Conservation (phyloP, 2,888 invertebrate species). For the Taphrorychus bicolor region DNA sequence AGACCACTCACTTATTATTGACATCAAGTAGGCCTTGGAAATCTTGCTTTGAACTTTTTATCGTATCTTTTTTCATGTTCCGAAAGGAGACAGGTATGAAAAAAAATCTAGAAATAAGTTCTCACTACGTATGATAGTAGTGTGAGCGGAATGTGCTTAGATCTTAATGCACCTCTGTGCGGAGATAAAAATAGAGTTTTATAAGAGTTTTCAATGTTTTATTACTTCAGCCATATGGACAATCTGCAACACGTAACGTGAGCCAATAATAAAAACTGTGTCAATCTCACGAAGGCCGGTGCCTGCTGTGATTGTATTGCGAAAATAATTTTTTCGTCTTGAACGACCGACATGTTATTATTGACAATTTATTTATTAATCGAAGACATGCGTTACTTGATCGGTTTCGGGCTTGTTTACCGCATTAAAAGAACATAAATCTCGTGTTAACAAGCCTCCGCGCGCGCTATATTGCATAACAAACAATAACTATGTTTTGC, state of each 20-base stretch:
- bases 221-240: neutral
- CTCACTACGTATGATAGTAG: no score
- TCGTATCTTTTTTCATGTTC: no score
- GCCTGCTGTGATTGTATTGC: neutral
- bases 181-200: no score
- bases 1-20: no score
- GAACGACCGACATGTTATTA: neutral
- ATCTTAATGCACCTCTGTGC: no score
- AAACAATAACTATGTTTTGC: neutral
- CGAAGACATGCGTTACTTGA: neutral
- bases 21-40: no score
- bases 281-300: conserved; percentile 17
- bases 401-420: neutral
- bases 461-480: neutral
- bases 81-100: no score
- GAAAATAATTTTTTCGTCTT: neutral
- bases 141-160: no score
- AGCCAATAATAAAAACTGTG: conserved; percentile 10
- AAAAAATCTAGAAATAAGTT: no score
- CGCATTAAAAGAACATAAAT: neutral
- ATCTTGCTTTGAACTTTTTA: no score
- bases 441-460: neutral
- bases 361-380: neutral
- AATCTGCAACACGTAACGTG: neutral
- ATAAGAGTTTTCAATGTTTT: neutral